These are phyloP conservation scores for Acanthosepion pharaonis DNA, from an alignment of 2,888 invertebrate species.

Conservation along the genomic window DNA sequence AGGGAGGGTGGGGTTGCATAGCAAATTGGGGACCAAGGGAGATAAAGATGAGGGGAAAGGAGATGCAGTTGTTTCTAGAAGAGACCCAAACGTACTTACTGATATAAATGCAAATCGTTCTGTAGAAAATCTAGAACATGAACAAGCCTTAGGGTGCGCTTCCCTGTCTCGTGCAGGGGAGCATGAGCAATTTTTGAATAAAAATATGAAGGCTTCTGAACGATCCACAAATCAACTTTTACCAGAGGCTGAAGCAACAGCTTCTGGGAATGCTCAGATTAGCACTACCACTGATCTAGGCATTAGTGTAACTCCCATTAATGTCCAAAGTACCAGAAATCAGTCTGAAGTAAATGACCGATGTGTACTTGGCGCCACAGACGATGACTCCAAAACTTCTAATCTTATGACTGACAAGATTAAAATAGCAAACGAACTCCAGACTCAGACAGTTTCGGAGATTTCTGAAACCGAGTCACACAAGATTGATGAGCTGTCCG, in stretches of 20 bases:
- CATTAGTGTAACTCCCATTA: not conserved
- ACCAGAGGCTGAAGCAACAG: not conserved
- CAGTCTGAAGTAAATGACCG: not conserved
- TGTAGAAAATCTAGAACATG: not conserved
- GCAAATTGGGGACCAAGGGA: not conserved
- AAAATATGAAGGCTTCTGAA: not conserved
- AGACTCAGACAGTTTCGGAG: not conserved
- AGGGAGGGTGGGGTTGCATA: not conserved
- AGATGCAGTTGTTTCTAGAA: conserved; percentile 34
- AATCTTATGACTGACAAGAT: not conserved
- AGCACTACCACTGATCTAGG: not conserved
- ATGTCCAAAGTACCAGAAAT: not conserved
- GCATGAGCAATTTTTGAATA: not conserved
- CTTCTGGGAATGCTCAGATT: not conserved
- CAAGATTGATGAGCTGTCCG: not conserved
- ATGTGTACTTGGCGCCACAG: not conserved
- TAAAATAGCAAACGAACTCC: not conserved
- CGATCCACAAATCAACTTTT: not conserved
- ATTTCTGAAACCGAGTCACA: not conserved
- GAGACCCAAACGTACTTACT: conserved; percentile 40
- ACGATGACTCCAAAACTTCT: not conserved
- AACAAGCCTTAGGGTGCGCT: not conserved
- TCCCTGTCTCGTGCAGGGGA: not conserved
- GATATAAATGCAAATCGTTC: not conserved
- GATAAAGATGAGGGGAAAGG: not conserved